Conservation (phyloP, 2,888 invertebrate species). For the Tyria jacobaeae region DNA sequence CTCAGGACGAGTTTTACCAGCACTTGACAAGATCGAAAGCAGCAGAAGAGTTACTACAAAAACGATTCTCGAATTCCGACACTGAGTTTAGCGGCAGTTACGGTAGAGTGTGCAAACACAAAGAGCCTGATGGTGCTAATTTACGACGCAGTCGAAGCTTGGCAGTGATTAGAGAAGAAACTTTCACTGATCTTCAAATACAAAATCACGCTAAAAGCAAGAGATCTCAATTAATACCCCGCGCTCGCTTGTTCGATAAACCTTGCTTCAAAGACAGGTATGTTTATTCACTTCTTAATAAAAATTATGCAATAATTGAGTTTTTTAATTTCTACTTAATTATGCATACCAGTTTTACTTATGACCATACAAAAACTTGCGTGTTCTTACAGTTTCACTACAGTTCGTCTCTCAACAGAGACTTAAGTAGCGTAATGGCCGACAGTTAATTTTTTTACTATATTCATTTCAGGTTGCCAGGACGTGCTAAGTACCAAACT, state of each 20-base stretch:
- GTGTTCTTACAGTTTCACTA: not conserved
- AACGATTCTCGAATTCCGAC: slow-evolving; percentile 79
- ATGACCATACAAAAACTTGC: not conserved
- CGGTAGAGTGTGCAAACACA: slow-evolving; percentile 82
- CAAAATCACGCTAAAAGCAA: slow-evolving; percentile 88
- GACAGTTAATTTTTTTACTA: too few relatives aligned
- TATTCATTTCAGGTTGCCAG: slow-evolving; percentile 75
- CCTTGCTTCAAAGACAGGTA: slow-evolving; percentile 92
- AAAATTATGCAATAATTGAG: not conserved
- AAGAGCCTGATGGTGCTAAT: slow-evolving; percentile 83
- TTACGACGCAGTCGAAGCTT: slow-evolving; percentile 90
- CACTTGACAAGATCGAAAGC: slow-evolving; percentile 81
- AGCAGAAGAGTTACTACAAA: slow-evolving; percentile 78
- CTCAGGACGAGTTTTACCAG: slow-evolving; percentile 84
- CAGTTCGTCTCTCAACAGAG: not conserved
- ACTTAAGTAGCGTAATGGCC: too few relatives aligned
- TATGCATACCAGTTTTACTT: too few relatives aligned
- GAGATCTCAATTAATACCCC: slow-evolving; percentile 92
- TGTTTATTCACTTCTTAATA: slow-evolving; percentile 48
- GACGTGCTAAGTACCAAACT: slow-evolving; percentile 82
- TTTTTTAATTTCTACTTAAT: not conserved
- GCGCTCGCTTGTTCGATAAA: slow-evolving; percentile 92
- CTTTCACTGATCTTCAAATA: slow-evolving; percentile 90
- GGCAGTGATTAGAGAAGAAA: slow-evolving; percentile 92
- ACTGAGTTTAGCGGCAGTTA: slow-evolving; percentile 82